These are phyloP conservation scores for Poeciliopsis presidionis DNA, from an alignment of 2,797 vertebrate genomes.

Conservation along the genomic window DNA sequence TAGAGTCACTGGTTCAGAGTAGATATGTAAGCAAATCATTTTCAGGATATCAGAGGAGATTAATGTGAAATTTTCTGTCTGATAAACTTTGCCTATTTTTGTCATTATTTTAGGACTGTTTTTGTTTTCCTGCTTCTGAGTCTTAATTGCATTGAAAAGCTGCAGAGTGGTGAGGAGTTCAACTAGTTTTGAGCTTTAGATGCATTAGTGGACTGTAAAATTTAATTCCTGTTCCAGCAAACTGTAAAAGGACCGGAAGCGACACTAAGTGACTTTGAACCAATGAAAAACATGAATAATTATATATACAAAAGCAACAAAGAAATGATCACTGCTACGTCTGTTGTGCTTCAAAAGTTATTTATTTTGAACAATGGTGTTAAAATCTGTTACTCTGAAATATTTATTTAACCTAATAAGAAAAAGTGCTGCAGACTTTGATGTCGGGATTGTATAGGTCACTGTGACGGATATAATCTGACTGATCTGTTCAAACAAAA, in stretches of 20 bases:
- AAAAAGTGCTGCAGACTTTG: neutral
- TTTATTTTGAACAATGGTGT: neutral
- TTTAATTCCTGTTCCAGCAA: too few relatives aligned
- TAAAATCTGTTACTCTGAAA: neutral
- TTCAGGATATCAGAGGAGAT: neutral
- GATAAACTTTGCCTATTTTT: neutral
- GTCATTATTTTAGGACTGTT: neutral
- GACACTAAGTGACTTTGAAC: neutral
- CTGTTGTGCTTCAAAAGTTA: neutral
- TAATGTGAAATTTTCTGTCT: neutral
- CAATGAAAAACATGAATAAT: neutral
- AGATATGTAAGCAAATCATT: neutral
- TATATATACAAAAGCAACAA: neutral
- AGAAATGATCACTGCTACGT: neutral
- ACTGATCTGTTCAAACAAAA: neutral
- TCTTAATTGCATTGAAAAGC: neutral
- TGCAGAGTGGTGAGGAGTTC: neutral
- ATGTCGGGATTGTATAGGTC: neutral
- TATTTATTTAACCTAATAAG: neutral
- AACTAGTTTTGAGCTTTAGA: neutral
- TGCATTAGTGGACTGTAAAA: neutral
- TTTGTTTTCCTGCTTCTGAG: neutral
- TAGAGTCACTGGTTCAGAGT: neutral
- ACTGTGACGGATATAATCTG: too few relatives aligned
- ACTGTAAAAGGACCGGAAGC: neutral